Base-by-base conservation (phyloP, 2,113 vertebrate genomes). In the Tupaia chinensis region DNA sequence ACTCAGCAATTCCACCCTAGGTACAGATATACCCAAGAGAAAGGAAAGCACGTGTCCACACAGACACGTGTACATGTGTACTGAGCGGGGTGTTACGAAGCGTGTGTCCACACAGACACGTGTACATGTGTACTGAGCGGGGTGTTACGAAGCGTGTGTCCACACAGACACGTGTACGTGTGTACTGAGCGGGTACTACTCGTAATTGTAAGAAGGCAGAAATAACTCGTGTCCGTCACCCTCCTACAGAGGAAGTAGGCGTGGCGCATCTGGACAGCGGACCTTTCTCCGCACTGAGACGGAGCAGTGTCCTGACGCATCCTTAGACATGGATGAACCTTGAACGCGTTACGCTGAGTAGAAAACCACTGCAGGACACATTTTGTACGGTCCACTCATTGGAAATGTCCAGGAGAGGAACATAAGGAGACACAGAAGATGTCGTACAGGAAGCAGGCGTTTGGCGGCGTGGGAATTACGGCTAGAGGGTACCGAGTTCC, bases 311-410 rank as follows among this genome's bases (percentile, higher is more conserved):
- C 20, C 14, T 20, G 5, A 9, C 20, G 27, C 4, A 1, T 61
- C 56, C 20, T 56, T 32, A 69, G 60, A 12, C 32, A 27, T 13
- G 58, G 16, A 32, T 0, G 11, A 34, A n/a, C 17, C 44, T 44
- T 58, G 56, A 12, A 63, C 22, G 53, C 86, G 10, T n/a, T 7
- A 22, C n/a, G 11, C 20, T 60, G 25, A 25, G 44, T 53, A 12
- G 5, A 65, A 79, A 84, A 34, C 25, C 17, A 13, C 13, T 29
- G 27, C 10, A 85, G 44, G 23, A 17, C 56, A 29, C 10, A 9
- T 6, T 10, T 1, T n/a, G 15, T 27, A 1, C 4, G 10, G n/a
- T 0, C 5, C 19, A 10, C 14, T 9, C 16, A 9, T 19, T 20
- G 53, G 32, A 77, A 29, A 12, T 25, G 5, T 77, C 6, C 32